Evolutionary conservation across 2,888 invertebrate genomes (phyloP), one percentile per base, ranked within the genome.

Genomic region (Cephus sareptanus): DNA sequence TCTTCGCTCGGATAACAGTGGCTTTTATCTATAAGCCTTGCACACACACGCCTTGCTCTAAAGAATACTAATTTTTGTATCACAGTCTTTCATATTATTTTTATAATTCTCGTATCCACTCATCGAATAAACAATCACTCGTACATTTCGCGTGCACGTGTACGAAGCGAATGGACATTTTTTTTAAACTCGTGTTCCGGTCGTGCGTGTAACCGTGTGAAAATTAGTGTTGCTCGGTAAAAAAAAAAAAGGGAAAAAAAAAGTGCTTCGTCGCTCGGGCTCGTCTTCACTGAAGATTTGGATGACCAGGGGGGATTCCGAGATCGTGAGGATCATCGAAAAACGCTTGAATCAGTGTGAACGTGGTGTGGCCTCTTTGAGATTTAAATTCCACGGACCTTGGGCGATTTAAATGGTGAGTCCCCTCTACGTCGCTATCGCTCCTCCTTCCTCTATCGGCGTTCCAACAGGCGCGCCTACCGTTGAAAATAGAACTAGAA

Each of bases 401-500:
- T 83, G 80, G 85, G 87, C 82, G 84, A 89, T 90, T 89, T 90
- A 90, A 89, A 89, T 87, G 89, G 90, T 89, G 86, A 90, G 89
- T 70, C 68, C 73, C 73, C 77, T 74, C 69, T 77, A 69, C 69
- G 35, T 69, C 35, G 77, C 69, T 69, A 69, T 37, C 74, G 77
- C 74, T 77, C 37, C 69, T 75, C 69, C 69, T 76, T 23, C 73
- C 73, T 76, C 31, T 23, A 40, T 31, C 23, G 35, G 13, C 35
- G 34, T 76, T 12, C 34, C 69, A 69, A n/a, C 11, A 23, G 33
- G n/a, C 30, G 34, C 71, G 71, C 71, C 71, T 71, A 31, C 70
- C 74, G 77, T 77, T 70, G 77, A 75, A 82, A 80, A 80, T 81
- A 79, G 81, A 82, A 68, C 56, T 56, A 56, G 56, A 56, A 56